Evolutionary conservation across 2,797 vertebrate species (phyloP).

Genomic region (Picus viridis): DNA sequence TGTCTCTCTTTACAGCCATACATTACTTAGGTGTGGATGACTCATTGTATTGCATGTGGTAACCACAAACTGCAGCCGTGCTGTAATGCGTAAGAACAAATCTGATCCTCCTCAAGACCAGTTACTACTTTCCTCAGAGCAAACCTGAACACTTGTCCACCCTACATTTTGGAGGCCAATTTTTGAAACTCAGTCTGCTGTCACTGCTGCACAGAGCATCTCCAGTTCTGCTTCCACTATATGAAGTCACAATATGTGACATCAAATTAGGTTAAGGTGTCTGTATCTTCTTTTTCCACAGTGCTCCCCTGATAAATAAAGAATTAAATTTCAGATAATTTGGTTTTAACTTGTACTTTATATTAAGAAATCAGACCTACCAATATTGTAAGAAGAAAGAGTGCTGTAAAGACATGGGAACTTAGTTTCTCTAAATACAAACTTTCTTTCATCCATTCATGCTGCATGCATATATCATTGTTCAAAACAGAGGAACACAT

Average conservation of each 20-base stretch:
- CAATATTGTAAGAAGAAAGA: background rate
- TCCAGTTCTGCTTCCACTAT: background rate
- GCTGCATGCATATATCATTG: background rate
- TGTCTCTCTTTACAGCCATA: background rate
- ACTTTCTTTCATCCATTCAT: background rate
- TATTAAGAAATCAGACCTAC: background rate
- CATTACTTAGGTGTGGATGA: rapidly evolving
- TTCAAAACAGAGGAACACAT: background rate
- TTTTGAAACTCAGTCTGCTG: background rate
- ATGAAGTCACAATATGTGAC: background rate
- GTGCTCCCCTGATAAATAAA: background rate
- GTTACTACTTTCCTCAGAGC: background rate
- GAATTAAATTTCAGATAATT: background rate
- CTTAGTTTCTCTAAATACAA: background rate
- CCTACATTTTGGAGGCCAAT: background rate
- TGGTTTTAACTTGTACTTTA: background rate
- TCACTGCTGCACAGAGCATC: rapidly evolving
- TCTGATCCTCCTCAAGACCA: background rate
- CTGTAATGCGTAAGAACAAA: background rate
- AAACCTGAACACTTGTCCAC: background rate
- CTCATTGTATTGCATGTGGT: no score
- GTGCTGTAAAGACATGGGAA: background rate
- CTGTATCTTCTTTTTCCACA: background rate
- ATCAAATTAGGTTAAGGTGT: background rate
- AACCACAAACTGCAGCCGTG: background rate